Conservation (phyloP, 1,140 invertebrate genomes). For the Microplitis demolitor region DNA sequence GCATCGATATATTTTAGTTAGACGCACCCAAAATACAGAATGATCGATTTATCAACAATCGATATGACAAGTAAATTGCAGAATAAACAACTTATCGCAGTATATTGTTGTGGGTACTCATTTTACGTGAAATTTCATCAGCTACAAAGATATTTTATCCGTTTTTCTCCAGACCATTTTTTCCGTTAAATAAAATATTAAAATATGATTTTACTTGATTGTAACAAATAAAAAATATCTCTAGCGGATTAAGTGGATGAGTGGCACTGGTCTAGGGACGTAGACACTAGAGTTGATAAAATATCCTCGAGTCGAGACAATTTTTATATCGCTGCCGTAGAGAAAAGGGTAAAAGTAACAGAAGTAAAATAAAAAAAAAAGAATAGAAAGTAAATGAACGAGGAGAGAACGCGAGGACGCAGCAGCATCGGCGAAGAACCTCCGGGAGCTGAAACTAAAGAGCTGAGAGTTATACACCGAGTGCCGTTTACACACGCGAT, state of each 20-base stretch:
- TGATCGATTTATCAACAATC: too few species aligned
- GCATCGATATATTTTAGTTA: too few species aligned
- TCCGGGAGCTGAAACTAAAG: not conserved
- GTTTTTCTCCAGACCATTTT: not conserved
- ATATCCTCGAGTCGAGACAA: not conserved
- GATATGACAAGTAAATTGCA: too few species aligned
- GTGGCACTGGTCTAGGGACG: not conserved
- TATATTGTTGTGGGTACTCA: too few species aligned
- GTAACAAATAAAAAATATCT: not conserved
- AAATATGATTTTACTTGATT: not conserved
- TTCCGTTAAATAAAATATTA: not conserved
- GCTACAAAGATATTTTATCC: not conserved
- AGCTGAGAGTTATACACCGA: slow-evolving; percentile 7
- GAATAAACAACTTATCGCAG: too few species aligned
- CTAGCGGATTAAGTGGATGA: not conserved
- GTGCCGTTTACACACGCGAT: slow-evolving; percentile 9
- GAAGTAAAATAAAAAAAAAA: too few species aligned
- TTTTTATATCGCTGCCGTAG: too few species aligned
- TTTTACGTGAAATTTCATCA: too few species aligned
- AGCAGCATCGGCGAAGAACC: not conserved
- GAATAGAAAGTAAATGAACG: not conserved
- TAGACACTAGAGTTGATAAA: not conserved
- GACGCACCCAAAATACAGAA: too few species aligned
- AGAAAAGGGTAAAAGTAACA: too few species aligned
- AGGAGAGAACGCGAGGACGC: not conserved